A percentile compares a stretch with the other conserved stretches of the same genome.
Evolutionary conservation across 2,797 vertebrate genomes (phyloP).

Genomic region (Alfaro cultratus): DNA sequence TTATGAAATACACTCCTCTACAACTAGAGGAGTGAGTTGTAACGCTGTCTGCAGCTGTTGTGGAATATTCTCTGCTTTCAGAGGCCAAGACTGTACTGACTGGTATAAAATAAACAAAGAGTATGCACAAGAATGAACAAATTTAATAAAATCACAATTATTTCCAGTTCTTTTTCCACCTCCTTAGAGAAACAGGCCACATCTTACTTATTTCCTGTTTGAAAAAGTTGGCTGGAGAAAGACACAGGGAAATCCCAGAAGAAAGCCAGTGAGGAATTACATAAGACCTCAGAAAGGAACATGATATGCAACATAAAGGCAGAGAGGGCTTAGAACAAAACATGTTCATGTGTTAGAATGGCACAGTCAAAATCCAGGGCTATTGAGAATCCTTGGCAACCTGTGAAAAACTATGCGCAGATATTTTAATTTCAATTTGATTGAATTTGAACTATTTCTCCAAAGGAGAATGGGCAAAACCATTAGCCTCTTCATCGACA

Average conservation of each 20-base stretch:
- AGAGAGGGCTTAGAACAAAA: not conserved
- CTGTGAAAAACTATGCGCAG: not conserved
- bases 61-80: not conserved
- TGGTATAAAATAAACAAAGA: not conserved
- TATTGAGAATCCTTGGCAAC: not conserved
- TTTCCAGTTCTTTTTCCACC: not conserved
- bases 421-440: not conserved
- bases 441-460: not conserved
- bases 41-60: not conserved
- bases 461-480: not conserved
- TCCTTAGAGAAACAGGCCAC: not conserved
- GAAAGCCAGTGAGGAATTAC: not conserved
- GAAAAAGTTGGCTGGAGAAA: not conserved
- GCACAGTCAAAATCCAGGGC: not conserved
- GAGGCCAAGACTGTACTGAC: not conserved
- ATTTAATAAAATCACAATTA: not conserved
- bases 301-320: not conserved
- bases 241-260: not conserved
- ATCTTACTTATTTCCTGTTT: not conserved
- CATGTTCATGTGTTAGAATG: not conserved
- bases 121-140: not conserved
- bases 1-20: too few relatives aligned
- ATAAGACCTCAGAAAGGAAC: not conserved
- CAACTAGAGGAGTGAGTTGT: not conserved
- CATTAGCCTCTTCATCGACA: not conserved